These are phyloP conservation scores for Nymphalis polychloros DNA, from an alignment of 2,888 invertebrate species.

Conservation along the genomic window DNA sequence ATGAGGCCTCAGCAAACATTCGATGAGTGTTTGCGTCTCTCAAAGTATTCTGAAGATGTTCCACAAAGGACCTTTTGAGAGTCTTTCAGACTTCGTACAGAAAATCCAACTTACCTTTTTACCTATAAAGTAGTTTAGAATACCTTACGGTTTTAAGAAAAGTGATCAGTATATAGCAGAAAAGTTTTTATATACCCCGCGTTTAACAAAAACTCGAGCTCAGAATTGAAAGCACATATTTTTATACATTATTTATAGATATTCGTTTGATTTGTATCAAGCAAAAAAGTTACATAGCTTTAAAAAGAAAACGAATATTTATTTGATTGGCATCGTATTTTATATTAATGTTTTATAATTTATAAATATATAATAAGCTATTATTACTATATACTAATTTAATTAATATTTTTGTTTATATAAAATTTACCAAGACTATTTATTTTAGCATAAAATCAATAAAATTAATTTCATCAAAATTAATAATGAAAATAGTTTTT, in stretches of 20 bases:
- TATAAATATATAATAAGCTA: no score
- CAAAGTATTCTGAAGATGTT: conserved; percentile 38
- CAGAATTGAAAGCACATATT: background rate
- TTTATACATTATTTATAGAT: background rate
- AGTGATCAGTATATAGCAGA: conserved; percentile 27
- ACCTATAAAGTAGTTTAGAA: conserved; percentile 39
- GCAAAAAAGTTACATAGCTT: no score
- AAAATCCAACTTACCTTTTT: conserved; percentile 38
- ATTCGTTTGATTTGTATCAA: no score
- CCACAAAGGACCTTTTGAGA: conserved; percentile 39
- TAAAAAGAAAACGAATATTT: no score
- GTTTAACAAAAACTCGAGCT: background rate
- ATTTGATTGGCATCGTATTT: no score
- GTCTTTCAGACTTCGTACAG: conserved; percentile 37
- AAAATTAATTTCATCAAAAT: no score
- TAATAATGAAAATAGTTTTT: no score
- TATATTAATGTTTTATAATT: no score
- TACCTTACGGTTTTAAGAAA: conserved; percentile 29
- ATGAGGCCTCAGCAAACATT: conserved; percentile 39
- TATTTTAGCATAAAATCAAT: no score
- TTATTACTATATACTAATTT: no score
- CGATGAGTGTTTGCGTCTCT: conserved; percentile 39
- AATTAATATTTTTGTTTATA: no score
- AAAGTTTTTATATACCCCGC: conserved; percentile 12
- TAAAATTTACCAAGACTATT: no score